Base-by-base conservation (phyloP, 2,113 vertebrate genomes). In the Gallinago jamesoni region DNA sequence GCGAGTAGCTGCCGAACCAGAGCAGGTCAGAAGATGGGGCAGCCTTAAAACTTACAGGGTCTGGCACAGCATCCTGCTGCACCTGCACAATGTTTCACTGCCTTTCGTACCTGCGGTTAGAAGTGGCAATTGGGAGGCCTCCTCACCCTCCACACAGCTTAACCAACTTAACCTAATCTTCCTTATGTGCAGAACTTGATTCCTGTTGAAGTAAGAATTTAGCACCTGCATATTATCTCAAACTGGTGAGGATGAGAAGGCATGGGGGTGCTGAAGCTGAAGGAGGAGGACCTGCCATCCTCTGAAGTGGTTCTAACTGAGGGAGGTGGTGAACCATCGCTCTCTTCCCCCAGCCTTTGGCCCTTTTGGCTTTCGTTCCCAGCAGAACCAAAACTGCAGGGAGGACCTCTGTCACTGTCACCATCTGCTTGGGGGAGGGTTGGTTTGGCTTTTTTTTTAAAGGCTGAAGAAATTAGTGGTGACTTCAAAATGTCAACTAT, bases 21-120 rank as follows among this genome's bases (percentile, higher is more conserved):
- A 99, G 57, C 99, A 99, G 99, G 99, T 99, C 79, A 97, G 84
- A 35, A 55, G n/a, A 85, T 60, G 47, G 37, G 27, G 39, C 1
- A 1, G 31, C 53, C 62, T 67, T 80, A 62, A 50, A 81, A n/a
- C 3, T 9, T 43, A 7, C 2, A 1, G 1, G 22, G 52, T 87
- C n/a, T 74, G 56, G 45, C 37, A 17, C 23, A 43, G 63, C 68
- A 57, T 77, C 33, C 18, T 39, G 28, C 86, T 90, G 35, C 23
- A 31, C 30, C 47, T 89, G 81, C 43, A 74, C 2, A 15, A 24
- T 33, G 1, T 63, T 78, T 85, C 55, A n/a, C 23, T 64, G 63
- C 41, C 41, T 60, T 57, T 53, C 50, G 12, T 53, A 60, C 24
- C 33, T 72, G 4, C 1, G 0, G 33, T 57, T 84, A 57, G 73